Conservation (phyloP, 2,797 vertebrate genomes). For the Siniperca undulata region DNA sequence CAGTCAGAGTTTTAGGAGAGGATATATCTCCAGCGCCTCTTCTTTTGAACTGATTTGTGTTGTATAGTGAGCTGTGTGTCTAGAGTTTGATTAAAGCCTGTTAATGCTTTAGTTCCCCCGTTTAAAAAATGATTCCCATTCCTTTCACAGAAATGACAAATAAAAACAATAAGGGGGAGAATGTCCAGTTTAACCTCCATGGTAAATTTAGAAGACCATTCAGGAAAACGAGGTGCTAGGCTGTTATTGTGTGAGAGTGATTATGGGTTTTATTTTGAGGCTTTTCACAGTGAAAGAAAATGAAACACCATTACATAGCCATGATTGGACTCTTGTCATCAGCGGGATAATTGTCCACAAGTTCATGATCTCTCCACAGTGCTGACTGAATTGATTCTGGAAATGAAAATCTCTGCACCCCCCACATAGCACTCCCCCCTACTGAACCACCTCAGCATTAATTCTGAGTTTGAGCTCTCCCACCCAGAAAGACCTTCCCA, state of each 20-base stretch:
- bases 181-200: conserved; percentile 76
- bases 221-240: conserved; percentile 56
- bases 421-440: conserved; percentile 27
- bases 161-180: conserved; percentile 59
- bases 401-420: conserved; percentile 61
- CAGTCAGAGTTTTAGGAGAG: background rate
- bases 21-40: background rate
- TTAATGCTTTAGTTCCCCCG: conserved; percentile 27
- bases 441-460: conserved; percentile 44
- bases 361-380: conserved; percentile 72
- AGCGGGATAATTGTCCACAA: conserved; percentile 70
- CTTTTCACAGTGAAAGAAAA: conserved; percentile 69
- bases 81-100: conserved; percentile 40
- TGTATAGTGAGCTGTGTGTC: conserved; percentile 7
- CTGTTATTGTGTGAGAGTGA: conserved; percentile 77
- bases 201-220: conserved; percentile 68
- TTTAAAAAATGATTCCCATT: conserved; percentile 48
- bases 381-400: conserved; percentile 66
- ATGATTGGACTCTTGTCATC: conserved; percentile 78
- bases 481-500: conserved; percentile 32
- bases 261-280: conserved; percentile 78
- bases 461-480: conserved; percentile 29
- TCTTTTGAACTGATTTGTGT: conserved; percentile 15
- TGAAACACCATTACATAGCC: conserved; percentile 67
- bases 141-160: conserved; percentile 57